phyloP scores from a whole-genome alignment of 2,888 invertebrate species.

The Zygogramma bicolorata region DNA sequence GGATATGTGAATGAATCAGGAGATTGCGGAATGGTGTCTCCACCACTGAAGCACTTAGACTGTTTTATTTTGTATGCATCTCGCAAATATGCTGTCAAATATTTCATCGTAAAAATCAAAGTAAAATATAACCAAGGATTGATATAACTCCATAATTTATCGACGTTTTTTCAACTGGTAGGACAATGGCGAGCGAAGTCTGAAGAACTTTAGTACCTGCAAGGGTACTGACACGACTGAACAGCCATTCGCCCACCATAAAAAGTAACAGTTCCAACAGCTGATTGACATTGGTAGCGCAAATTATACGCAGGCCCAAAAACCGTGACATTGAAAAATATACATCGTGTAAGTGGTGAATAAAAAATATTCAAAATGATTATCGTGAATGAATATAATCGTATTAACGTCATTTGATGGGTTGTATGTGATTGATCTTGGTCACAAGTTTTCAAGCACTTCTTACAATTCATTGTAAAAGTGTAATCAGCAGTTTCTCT shows the following conservation, averaged over 20 bases:
- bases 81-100: constrained; percentile 37
- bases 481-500: too few relatives aligned
- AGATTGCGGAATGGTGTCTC: too few relatives aligned
- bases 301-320: neutral
- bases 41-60: constrained; percentile 23
- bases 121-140: constrained; percentile 34
- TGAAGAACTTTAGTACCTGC: constrained; percentile 35
- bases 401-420: too few relatives aligned
- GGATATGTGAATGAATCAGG: too few relatives aligned
- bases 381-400: too few relatives aligned
- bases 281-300: constrained; percentile 7
- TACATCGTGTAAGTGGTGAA: neutral
- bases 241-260: constrained; percentile 29
- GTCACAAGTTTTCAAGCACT: too few relatives aligned
- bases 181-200: constrained; percentile 34
- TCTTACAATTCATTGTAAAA: too few relatives aligned
- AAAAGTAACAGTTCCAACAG: constrained; percentile 23
- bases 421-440: too few relatives aligned
- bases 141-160: constrained; percentile 37
- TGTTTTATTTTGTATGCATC: constrained; percentile 27
- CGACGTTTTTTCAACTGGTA: constrained; percentile 26
- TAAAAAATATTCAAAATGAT: too few relatives aligned
- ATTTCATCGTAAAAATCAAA: constrained; percentile 37
- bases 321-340: neutral
- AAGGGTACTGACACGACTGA: constrained; percentile 34